Evolutionary conservation across 2,888 invertebrate species (phyloP).

Genomic region (Apodemia zela): DNA sequence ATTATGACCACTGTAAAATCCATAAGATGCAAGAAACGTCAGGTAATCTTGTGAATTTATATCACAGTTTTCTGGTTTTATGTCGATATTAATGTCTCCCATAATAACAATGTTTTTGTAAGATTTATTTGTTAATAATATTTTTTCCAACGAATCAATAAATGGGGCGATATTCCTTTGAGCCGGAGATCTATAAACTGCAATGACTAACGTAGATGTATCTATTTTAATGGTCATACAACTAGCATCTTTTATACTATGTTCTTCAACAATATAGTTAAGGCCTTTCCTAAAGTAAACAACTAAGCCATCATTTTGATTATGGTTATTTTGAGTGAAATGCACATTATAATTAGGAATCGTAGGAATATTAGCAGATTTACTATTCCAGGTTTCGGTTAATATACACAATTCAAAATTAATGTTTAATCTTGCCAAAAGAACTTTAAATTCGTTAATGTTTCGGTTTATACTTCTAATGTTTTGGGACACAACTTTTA

Average conservation of each 20-base stretch:
- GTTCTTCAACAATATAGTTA: not conserved
- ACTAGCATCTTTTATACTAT: not conserved
- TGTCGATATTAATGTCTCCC: conserved; percentile 19
- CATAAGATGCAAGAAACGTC: conserved; percentile 8
- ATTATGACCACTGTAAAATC: conserved; percentile 14
- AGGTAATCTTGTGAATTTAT: conserved; percentile 15
- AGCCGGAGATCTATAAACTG: conserved; percentile 18
- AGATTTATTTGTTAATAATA: not conserved
- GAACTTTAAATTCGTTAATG: conserved; percentile 21
- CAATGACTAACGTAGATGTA: not conserved
- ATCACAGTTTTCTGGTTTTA: conserved; percentile 12
- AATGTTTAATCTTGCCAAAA: conserved; percentile 28
- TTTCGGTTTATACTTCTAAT: conserved; percentile 18
- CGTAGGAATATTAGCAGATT: not conserved
- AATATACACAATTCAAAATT: conserved; percentile 33
- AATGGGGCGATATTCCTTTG: not conserved
- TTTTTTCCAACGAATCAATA: conserved; percentile 11
- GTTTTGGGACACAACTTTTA: conserved; percentile 18
- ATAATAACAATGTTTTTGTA: conserved; percentile 10
- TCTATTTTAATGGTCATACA: conserved; percentile 6
- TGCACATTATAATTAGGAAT: not conserved
- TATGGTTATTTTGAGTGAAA: conserved; percentile 12
- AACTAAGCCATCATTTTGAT: conserved; percentile 21
- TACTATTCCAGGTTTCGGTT: conserved; percentile 28
- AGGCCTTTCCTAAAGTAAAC: conserved; percentile 13